Evolutionary conservation across 2,888 invertebrate genomes (phyloP), one percentile per base, ranked within the genome.

Genomic region (Reticulitermes lucifugus): DNA sequence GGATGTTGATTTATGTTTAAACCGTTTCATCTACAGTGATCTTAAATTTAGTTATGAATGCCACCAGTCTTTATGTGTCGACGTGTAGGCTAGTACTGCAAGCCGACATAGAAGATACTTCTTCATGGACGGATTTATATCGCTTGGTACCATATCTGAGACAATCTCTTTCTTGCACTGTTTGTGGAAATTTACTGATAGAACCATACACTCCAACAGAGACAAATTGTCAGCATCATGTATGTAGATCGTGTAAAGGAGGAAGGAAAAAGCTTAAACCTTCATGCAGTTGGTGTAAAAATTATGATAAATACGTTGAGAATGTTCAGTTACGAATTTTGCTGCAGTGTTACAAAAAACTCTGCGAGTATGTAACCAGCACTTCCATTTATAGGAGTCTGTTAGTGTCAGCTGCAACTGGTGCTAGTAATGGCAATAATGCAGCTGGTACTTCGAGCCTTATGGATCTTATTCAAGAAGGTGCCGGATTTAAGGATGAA

Each of bases 151-250:
- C 97, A 9, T 96, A 96, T 91, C 93, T 98, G 89, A 93, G 97
- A 86, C 96, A 97, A 90, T 95, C 96, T 87, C 92, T 98, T 89
- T 96, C 96, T 88, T 98, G 98, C 91, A 96, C 96, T 85, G 97
- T 98, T 84, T 98, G 98, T 91, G 95, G 96, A 87, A 95, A 96
- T 90, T 92, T 98, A 88, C 91, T 98, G 85, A 94, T 95, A 88
- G 95, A 96, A 89, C 98, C 98, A 10, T 95, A 95, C 89, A 95
- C 96, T 60, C 96, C 97, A 25, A 93, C 93, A 35, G 94, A 94
- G 88, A 94, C 94, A 6, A 94, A 94, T 87, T 98, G 98, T 91
- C 96, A 96, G 90, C 98, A 98, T 91, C 96, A 97, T 91, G 96
- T 98, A 70, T 98, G 98, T 91, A 95, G 94, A 88, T 93, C 93